Base-by-base conservation (phyloP, 1,140 invertebrate genomes). In the Drosophila seguyi region DNA sequence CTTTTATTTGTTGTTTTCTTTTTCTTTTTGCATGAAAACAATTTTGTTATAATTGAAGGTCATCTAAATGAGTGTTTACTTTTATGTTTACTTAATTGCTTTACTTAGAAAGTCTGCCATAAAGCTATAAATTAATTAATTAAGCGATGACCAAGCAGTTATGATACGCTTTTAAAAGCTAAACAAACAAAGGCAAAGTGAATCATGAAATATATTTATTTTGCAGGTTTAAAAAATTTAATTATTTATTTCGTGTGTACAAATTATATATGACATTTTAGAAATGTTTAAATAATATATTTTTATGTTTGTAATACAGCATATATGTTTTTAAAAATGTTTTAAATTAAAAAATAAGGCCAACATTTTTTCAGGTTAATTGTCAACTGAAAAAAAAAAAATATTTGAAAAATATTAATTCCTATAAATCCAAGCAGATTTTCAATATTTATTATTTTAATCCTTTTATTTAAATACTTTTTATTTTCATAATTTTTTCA, bases 121-220 rank as follows among this genome's bases (percentile, higher is more conserved):
- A 2, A 8, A 14, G 48, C 48, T 20, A 20, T 36, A 10, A 53
- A 53, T 53, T 53, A 53, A 36, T 53, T 53, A 53, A 53, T 53
- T 53, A 53, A 36, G 14, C 20, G 2, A 53, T 53, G 50, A 53
- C 50, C 34, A 20, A 16, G 50, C 50, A 53, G 20, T 53, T 22
- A 22, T 53, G 4, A 36, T 8, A 1, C 18, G 50, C 50, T 18
- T 16, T 0, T 13, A 34, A 36, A 52, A 52, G 18, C 13, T 14
- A 34, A 52, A 34, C 13, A 34, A 52, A 22, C 50, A 36, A 36
- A 22, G 14, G 14, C 4, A 36, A 10, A 8, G 14, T 8, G 4
- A 22, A 53, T 20, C 5, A 2, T 16, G 18, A 14, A 22, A 8
- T 7, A 20, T 53, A 22, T 53, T 20, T 2, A 53, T 36, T 53